Evolutionary conservation across 2,113 vertebrate genomes (phyloP).

Genomic region (Leucosticte australis): DNA sequence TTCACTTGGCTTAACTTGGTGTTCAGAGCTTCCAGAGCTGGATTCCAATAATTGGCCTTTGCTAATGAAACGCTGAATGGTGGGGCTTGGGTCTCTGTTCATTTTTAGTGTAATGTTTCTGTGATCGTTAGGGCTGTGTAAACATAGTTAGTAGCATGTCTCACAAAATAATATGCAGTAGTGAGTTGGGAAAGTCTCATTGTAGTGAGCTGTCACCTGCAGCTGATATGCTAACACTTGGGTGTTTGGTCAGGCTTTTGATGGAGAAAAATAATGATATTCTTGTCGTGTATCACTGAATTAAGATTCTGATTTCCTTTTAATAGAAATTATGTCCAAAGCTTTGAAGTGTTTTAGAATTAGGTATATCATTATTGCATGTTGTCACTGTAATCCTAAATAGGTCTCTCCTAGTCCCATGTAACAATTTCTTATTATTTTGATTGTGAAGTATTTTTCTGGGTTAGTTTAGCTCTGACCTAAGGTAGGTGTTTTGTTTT

Average conservation of each 20-base stretch:
- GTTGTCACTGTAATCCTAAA: neutral
- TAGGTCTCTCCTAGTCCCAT: neutral
- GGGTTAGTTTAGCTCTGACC: neutral
- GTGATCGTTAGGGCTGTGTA: rapidly evolving
- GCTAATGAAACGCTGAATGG: neutral
- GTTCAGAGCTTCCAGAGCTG: neutral
- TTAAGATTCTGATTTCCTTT: neutral
- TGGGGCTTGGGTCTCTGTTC: neutral
- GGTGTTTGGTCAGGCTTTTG: neutral
- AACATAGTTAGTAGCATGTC: neutral
- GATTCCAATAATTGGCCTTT: neutral
- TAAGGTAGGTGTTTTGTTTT: neutral
- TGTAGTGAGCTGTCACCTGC: neutral
- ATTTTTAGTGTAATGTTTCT: neutral
- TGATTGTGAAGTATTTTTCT: neutral
- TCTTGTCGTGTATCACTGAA: neutral
- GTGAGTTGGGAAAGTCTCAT: neutral
- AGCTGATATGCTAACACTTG: neutral
- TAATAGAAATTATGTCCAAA: neutral
- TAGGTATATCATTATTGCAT: neutral
- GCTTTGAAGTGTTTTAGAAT: neutral
- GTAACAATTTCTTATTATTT: neutral
- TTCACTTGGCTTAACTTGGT: neutral
- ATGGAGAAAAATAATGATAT: neutral
- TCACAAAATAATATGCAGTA: neutral